These are phyloP conservation scores for Daktulosphaira vitifoliae DNA, from an alignment of 1,140 invertebrate genomes.

Conservation along the genomic window DNA sequence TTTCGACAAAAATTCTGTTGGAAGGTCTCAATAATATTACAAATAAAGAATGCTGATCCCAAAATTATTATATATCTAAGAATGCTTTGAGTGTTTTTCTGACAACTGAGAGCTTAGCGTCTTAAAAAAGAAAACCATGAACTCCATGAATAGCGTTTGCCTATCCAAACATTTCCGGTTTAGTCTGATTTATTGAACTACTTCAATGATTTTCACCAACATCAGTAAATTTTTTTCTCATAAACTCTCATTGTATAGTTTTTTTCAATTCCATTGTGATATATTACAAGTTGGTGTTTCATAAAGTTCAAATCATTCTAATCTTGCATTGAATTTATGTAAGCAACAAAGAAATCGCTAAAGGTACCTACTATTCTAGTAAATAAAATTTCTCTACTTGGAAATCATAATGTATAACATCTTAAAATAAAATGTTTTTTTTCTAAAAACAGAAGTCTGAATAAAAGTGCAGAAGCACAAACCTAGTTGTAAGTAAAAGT, in stretches of 20 bases:
- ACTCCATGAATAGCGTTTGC: background rate
- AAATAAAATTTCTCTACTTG: background rate
- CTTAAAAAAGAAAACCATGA: background rate
- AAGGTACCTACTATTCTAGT: background rate
- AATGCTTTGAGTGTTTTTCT: background rate
- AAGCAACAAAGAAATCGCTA: background rate
- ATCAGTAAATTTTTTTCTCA: background rate
- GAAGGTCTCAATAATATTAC: background rate
- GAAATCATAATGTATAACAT: background rate
- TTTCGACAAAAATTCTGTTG: background rate
- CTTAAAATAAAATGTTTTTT: background rate
- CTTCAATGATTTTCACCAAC: background rate
- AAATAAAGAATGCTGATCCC: slow-evolving; percentile 1
- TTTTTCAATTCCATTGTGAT: no score
- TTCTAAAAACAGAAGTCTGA: no score
- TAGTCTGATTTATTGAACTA: slow-evolving; percentile 22
- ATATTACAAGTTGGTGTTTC: no score
- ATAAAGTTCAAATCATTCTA: background rate
- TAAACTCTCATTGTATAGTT: background rate
- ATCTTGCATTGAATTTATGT: background rate
- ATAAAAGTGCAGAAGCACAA: no score
- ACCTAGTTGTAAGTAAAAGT: no score
- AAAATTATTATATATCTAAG: slow-evolving; percentile 14
- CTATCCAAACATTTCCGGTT: slow-evolving; percentile 4
- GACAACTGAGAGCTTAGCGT: background rate